These are phyloP conservation scores for Poeciliopsis presidionis DNA, from an alignment of 2,797 vertebrate species.

Conservation along the genomic window DNA sequence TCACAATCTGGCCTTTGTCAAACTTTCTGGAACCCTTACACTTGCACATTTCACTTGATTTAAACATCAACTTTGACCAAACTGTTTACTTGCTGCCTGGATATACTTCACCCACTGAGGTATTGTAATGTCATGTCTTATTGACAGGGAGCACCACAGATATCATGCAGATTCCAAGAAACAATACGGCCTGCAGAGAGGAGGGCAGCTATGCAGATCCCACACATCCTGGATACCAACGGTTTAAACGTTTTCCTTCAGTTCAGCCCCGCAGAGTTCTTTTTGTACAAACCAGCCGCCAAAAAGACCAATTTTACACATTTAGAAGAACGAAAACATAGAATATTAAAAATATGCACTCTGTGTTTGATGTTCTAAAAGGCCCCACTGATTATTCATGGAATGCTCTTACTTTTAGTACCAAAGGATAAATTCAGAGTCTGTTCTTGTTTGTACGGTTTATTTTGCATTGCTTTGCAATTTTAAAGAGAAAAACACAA, in stretches of 20 bases:
- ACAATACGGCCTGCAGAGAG: not conserved
- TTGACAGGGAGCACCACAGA: no score
- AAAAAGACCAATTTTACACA: not conserved
- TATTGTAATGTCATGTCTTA: no score
- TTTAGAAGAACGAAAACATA: no score
- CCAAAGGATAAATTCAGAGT: conserved; percentile 1
- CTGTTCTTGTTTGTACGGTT: conserved; percentile 5
- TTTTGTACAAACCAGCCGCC: not conserved
- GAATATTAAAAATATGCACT: no score
- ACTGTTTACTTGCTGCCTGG: not conserved
- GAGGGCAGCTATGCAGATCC: not conserved
- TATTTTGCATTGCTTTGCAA: conserved; percentile 16
- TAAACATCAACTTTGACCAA: not conserved
- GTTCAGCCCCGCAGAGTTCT: not conserved
- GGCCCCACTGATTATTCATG: conserved; percentile 13
- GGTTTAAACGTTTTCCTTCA: not conserved
- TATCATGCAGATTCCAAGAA: not conserved
- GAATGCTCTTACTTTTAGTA: not conserved
- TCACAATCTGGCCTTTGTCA: not conserved
- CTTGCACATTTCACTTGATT: not conserved
- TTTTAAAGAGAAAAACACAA: not conserved
- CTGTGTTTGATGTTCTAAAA: conserved; percentile 6
- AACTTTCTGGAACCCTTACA: not conserved
- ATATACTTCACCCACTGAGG: not conserved
- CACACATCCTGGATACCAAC: no score